Evolutionary conservation across 2,113 vertebrate genomes (phyloP), one percentile per base, ranked within the genome.

Genomic region (Tetraodon nigroviridis): DNA sequence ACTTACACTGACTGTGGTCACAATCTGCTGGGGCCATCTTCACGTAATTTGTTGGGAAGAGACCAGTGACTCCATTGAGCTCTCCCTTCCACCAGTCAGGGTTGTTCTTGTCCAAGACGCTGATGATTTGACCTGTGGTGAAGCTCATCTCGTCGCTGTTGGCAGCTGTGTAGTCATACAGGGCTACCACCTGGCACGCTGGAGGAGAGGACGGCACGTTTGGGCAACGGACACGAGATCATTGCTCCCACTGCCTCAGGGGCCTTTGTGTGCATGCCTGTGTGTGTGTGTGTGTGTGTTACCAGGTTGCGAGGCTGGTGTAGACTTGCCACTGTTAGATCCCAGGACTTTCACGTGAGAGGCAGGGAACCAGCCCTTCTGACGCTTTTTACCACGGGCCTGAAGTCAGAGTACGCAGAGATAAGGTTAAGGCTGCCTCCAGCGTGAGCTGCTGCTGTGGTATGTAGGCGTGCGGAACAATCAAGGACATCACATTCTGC

Each of bases 51-150:
- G 92, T 94, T 59, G 97, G 97, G 71, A 98, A 93, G 67, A 98
- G 92, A 70, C 96, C 97, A 0, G 91, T 94, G 59, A 86, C 66
- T 4, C 96, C 96, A 12, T 64, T 92, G 77, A 89, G 58, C 80
- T 99, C 96, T 70, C 95, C 96, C 85, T 92, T 96, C 97, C 97
- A 98, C 97, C 97, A 99, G 62, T 98, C 95, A 37, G 90, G 90
- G 56, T 97, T 76, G 18, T 90, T 95, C 79, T 93, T 98, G 86
- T 89, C 94, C 51, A 95, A 75, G 14, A 99, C 94, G 14, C 88
- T 95, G 55, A 99, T 95, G 48, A 95, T 81, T 56, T 99, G 97
- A 54, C 92, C 92, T 83, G 94, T 94, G 73, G 91, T 92, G 89
- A 99, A 98, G 72, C 87, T 97, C 61, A 99, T 91, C 82, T 99